Conservation (phyloP, 2,797 vertebrate species). For the Petrocephalus sullivani region DNA sequence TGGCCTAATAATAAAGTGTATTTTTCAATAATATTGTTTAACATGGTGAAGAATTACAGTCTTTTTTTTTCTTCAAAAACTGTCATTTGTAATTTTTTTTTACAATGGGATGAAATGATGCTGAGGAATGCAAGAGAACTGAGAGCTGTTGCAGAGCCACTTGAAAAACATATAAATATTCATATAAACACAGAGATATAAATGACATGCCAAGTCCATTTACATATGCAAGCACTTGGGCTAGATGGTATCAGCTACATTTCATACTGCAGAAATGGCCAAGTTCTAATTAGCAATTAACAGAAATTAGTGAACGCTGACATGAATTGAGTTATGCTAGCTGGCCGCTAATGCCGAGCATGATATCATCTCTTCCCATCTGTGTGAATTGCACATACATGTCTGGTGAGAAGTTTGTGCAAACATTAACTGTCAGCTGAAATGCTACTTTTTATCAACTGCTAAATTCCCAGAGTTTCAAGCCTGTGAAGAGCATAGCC, state of each 20-base stretch:
- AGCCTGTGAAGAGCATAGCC: not conserved
- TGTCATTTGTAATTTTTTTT: not conserved
- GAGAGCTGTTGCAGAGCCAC: not conserved
- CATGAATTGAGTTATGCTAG: not conserved
- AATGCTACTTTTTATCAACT: not conserved
- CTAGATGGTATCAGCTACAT: not conserved
- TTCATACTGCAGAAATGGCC: not conserved
- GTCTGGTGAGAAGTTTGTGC: not conserved
- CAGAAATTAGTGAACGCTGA: not conserved
- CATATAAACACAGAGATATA: not conserved
- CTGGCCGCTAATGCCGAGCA: not conserved
- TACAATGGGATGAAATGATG: not conserved
- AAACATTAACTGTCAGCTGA: not conserved
- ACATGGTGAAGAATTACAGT: not conserved
- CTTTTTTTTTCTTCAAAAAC: not conserved
- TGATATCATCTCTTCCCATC: not conserved
- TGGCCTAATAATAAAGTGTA: not conserved
- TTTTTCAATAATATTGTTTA: not conserved
- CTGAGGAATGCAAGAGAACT: not conserved
- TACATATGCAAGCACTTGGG: not conserved
- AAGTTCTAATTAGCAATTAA: conserved; percentile 5
- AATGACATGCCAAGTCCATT: not conserved
- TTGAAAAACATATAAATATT: not conserved
- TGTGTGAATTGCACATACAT: not conserved
- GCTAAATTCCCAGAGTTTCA: not conserved